These are phyloP conservation scores for Pseudoips prasinana DNA, from an alignment of 2,888 invertebrate species.

Conservation along the genomic window DNA sequence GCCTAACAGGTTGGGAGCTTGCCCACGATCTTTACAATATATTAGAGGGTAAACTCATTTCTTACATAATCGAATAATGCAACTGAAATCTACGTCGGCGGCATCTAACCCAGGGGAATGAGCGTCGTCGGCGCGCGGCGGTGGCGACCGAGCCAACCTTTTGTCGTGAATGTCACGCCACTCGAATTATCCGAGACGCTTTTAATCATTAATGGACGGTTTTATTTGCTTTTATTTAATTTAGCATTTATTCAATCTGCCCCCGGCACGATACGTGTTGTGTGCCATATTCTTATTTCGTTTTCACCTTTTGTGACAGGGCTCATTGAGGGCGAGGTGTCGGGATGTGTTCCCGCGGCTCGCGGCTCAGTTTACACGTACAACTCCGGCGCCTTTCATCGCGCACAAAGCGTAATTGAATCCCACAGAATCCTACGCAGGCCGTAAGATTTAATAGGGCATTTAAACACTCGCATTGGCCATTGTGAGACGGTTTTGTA, in stretches of 20 bases:
- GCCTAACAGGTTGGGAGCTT: no score
- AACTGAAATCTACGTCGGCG: constrained; percentile 41
- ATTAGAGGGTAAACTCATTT: constrained; percentile 40
- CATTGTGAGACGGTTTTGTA: constrained; percentile 77
- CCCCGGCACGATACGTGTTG: constrained; percentile 66
- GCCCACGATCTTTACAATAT: constrained; percentile 35
- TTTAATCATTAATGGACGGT: constrained; percentile 71
- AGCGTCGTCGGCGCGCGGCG: constrained; percentile 14
- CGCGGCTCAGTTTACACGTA: constrained; percentile 75
- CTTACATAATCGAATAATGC: constrained; percentile 57
- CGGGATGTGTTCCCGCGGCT: constrained; percentile 75
- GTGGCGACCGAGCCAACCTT: constrained; percentile 44
- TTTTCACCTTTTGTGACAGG: constrained; percentile 79
- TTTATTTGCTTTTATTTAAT: constrained; percentile 82
- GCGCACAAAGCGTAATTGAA: constrained; percentile 81
- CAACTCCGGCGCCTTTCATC: constrained; percentile 77
- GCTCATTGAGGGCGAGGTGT: constrained; percentile 80
- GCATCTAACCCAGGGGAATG: constrained; percentile 42
- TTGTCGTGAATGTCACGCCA: constrained; percentile 64
- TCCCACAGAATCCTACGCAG: constrained; percentile 80
- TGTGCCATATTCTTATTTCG: constrained; percentile 64
- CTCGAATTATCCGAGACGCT: constrained; percentile 66
- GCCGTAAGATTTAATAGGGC: constrained; percentile 80
- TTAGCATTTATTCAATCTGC: constrained; percentile 81
- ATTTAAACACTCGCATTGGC: constrained; percentile 82